Evolutionary conservation across 2,113 vertebrate species (phyloP).

Genomic region (Sialia sialis): DNA sequence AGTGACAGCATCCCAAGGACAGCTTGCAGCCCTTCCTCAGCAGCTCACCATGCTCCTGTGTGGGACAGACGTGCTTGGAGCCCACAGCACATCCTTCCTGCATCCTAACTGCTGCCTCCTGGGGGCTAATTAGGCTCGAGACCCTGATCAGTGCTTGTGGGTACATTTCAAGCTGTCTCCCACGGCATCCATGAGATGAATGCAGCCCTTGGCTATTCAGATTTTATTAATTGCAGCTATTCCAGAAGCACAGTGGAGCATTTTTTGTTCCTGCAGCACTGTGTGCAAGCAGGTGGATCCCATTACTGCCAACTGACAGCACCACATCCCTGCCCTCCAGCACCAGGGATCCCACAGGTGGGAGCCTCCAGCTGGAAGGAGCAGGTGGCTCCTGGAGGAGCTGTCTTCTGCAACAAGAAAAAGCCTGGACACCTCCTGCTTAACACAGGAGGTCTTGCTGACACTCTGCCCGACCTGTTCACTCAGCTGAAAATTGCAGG

Average conservation of each 20-base stretch:
- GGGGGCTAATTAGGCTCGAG: not conserved
- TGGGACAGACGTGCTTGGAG: not conserved
- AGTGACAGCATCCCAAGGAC: not conserved
- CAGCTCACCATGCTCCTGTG: accelerated
- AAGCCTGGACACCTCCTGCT: not conserved
- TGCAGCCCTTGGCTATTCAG: not conserved
- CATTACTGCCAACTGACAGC: not conserved
- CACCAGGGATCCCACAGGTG: not conserved
- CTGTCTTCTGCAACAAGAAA: not conserved
- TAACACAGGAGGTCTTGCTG: not conserved
- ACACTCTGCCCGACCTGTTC: not conserved
- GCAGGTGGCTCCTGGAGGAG: not conserved
- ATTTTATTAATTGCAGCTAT: constrained; percentile 32
- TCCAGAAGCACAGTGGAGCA: not conserved
- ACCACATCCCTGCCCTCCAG: not conserved
- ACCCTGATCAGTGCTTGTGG: not conserved
- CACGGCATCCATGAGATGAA: not conserved
- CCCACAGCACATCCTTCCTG: not conserved
- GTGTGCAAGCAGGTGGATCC: constrained; percentile 52
- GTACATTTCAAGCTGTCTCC: not conserved
- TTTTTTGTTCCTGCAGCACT: not conserved
- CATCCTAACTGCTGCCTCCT: not conserved
- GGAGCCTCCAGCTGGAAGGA: not conserved
- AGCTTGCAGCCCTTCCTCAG: not conserved
- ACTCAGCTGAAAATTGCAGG: not conserved